Percentiles rank a stretch among this genome's conserved stretches.
Conservation (phyloP, 2,888 invertebrate genomes). For the Cheiracanthium punctorium region DNA sequence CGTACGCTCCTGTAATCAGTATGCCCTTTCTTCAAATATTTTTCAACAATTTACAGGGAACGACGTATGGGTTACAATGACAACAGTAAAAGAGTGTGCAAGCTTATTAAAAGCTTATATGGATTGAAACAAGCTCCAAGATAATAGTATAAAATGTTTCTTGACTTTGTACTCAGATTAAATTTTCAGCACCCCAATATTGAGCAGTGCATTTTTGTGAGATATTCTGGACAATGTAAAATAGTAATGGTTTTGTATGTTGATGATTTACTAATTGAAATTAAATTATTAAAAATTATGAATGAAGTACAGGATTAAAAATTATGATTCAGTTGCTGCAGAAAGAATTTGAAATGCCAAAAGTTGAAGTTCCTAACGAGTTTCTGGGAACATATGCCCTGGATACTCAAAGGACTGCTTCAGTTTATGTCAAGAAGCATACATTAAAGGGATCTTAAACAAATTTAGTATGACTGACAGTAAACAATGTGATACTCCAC, state of each 20-base stretch:
- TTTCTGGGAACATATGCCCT: background rate
- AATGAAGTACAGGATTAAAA: background rate
- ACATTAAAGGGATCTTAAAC: conserved; percentile 7
- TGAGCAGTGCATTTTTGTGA: background rate
- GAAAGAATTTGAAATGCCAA: conserved; percentile 16
- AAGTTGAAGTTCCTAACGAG: conserved; percentile 20
- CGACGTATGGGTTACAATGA: conserved; percentile 18
- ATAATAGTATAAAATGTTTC: background rate
- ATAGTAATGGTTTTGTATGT: too few species aligned
- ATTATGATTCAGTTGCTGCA: background rate
- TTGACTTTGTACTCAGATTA: background rate
- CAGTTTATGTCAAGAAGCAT: background rate
- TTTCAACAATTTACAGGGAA: background rate
- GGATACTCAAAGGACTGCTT: background rate
- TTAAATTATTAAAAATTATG: background rate
- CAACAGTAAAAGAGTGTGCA: conserved; percentile 11
- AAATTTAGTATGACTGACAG: background rate
- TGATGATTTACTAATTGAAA: too few species aligned
- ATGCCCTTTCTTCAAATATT: background rate
- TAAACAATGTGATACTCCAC: background rate
- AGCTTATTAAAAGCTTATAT: background rate
- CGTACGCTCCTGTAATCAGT: conserved; percentile 18
- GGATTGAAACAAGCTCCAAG: background rate
- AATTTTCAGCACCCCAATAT: background rate
- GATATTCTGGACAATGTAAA: background rate